Evolutionary conservation across 1,140 invertebrate genomes (phyloP).

Genomic region (Phenacoccus solenopsis): DNA sequence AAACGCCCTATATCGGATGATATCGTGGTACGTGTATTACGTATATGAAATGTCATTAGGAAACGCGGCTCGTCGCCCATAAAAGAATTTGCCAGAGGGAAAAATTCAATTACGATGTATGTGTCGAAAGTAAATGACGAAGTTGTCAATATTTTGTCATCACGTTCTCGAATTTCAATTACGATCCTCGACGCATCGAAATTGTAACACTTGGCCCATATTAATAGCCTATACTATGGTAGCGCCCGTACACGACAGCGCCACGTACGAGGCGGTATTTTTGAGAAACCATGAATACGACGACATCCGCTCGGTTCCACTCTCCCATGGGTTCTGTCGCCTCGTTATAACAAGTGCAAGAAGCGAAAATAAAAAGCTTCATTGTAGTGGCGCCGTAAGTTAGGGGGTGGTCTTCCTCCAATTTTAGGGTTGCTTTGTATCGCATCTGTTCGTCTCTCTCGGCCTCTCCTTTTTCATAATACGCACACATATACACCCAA

Average conservation of each 20-base stretch:
- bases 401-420: not conserved
- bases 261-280: not conserved
- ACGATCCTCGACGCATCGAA: not conserved
- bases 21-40: too few species aligned
- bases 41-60: too few species aligned
- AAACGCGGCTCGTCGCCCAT: too few species aligned
- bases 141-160: not conserved
- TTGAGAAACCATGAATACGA: not conserved
- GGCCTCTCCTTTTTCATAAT: not conserved
- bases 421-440: constrained; percentile 2
- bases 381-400: not conserved
- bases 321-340: not conserved
- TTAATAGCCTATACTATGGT: not conserved
- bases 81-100: too few species aligned
- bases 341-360: constrained; percentile 1
- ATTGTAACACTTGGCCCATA: not conserved
- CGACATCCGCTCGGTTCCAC: not conserved
- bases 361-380: not conserved
- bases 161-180: constrained; percentile 1
- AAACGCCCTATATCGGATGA: too few species aligned
- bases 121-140: not conserved
- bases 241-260: too few species aligned
- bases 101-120: not conserved
- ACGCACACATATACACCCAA: not conserved
- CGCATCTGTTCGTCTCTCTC: not conserved